Conservation (phyloP, 2,797 vertebrate species). For the Euthynnus affinis region DNA sequence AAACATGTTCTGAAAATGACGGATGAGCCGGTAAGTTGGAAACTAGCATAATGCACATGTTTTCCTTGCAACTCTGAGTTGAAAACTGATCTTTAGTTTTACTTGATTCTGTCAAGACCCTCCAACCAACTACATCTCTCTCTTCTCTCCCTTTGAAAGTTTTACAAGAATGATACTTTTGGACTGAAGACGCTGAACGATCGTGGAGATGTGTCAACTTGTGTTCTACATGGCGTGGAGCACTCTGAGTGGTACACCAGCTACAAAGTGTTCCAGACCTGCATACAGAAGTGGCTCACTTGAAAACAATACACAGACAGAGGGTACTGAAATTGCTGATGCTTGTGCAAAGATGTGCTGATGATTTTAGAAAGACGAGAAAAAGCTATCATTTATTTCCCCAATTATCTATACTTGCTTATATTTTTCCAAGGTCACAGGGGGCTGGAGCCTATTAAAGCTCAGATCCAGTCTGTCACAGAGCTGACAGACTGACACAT, state of each 20-base stretch:
- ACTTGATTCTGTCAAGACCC: too few relatives aligned
- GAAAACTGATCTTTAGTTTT: neutral
- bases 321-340: neutral
- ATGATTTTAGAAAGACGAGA: too few relatives aligned
- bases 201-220: constrained; percentile 82
- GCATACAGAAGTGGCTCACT: constrained; percentile 90
- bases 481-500: too few relatives aligned
- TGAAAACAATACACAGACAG: constrained; percentile 58
- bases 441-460: too few relatives aligned
- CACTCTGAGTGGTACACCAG: constrained; percentile 92
- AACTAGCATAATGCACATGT: neutral
- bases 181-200: constrained; percentile 89
- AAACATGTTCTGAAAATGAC: constrained; percentile 89
- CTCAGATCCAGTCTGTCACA: too few relatives aligned
- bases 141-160: constrained; percentile 73
- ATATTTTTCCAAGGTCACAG: too few relatives aligned
- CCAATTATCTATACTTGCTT: too few relatives aligned
- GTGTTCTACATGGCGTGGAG: constrained; percentile 80
- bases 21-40: constrained; percentile 85
- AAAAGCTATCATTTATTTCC: too few relatives aligned
- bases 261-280: constrained; percentile 86
- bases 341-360: too few relatives aligned
- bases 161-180: constrained; percentile 87
- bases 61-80: neutral
- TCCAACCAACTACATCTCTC: too few relatives aligned